Base-by-base conservation (phyloP, 1,140 invertebrate species). In the Drosophila paulistorum region DNA sequence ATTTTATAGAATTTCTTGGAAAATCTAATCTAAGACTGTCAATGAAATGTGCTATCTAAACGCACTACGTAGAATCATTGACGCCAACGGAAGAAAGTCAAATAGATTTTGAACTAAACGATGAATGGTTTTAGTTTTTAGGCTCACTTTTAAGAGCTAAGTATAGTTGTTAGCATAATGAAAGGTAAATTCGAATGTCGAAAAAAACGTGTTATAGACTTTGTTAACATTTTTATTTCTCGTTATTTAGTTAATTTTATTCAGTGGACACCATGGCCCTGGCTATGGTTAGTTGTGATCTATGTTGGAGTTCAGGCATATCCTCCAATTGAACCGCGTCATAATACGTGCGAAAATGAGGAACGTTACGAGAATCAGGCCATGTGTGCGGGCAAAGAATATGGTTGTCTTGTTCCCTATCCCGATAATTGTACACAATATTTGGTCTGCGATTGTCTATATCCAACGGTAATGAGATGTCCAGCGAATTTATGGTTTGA, bases 391-490 rank as follows among this genome's bases (percentile, higher is more conserved):
- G 81, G 48, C 35, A 81, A 83, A 30, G 11, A 66, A 0, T 77
- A 76, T 35, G 89, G 89, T 9, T 58, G 58, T 20, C 55, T 62
- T 13, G 79, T 89, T 14, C 79, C 89, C 0, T 91, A 91, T 83
- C 89, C 89, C 14, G 89, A 84, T 17, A 70, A 91, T 60, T 91
- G 89, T 10, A 69, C 57, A 11, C n/a, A 73, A 9, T 91, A 71
- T 45, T 42, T 91, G 6, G 84, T 89, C 20, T 91, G 89, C 61
- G 82, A 89, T 42, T 91, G 84, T 14, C 33, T 73, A 0, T 89
- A 80, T 65, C 89, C 89, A n/a, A 91, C 89, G 4, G 89, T 91
- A 1, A 68, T 70, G 35, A 0, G 17, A 0, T 91, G 89, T 20
- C 74, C 84, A 0, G 66, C 41, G 0, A 2, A 20, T 7, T 59